A percentile compares a stretch with the other conserved stretches of the same genome.
Evolutionary conservation across 2,797 vertebrate species (phyloP).

Genomic region (Manis javanica): DNA sequence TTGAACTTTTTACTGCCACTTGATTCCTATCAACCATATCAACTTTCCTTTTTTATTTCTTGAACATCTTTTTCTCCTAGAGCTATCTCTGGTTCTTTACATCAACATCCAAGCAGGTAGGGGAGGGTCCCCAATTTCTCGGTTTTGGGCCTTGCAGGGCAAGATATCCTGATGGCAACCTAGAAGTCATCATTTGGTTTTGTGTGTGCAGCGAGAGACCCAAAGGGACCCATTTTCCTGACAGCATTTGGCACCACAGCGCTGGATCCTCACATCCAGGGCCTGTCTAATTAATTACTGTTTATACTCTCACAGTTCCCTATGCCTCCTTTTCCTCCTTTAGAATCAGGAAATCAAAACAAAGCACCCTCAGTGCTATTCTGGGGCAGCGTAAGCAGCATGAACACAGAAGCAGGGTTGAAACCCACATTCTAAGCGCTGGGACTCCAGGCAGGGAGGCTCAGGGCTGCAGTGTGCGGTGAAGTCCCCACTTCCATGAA

Average conservation of each 20-base stretch:
- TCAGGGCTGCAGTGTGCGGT: accelerated
- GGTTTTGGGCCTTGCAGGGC: neutral
- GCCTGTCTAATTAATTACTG: slow-evolving; percentile 69
- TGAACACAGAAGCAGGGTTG: neutral
- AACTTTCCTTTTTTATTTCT: neutral
- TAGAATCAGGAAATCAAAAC: slow-evolving; percentile 64
- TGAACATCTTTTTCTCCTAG: neutral
- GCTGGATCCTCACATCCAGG: neutral
- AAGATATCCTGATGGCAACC: neutral
- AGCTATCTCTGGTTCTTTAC: neutral
- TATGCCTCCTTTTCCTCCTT: slow-evolving; percentile 44
- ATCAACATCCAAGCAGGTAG: neutral
- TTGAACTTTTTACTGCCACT: neutral
- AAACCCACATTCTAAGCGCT: neutral
- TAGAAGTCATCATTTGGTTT: neutral
- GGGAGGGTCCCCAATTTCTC: neutral
- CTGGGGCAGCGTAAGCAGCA: neutral
- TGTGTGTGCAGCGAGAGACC: neutral
- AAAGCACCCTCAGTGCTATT: neutral
- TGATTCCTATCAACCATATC: neutral
- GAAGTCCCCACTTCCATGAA: neutral
- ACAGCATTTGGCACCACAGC: slow-evolving; percentile 1
- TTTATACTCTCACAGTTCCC: slow-evolving; percentile 48
- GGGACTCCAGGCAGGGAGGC: neutral
- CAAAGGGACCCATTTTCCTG: neutral